phyloP scores from a whole-genome alignment of 2,113 vertebrate species.

The Sitta europaea region DNA sequence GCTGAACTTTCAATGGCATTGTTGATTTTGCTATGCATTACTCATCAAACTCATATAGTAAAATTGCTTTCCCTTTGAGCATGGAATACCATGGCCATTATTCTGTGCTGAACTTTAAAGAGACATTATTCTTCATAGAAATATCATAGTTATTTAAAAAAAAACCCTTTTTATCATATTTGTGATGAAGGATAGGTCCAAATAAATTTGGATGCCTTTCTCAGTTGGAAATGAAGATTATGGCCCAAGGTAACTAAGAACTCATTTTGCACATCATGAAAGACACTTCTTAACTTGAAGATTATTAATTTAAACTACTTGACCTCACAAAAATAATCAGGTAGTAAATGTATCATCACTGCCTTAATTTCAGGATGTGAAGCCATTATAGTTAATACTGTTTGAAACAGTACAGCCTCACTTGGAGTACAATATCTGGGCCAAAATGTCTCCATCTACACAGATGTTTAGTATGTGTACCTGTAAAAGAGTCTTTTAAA shows the following conservation, averaged over 20 bases:
- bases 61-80: conserved; percentile 14
- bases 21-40: conserved; percentile 2
- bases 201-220: neutral
- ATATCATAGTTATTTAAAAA: neutral
- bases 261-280: neutral
- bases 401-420: neutral
- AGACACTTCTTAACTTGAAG: neutral
- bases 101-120: neutral
- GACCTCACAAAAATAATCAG: conserved; percentile 18
- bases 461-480: neutral
- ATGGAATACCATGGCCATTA: neutral
- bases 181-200: neutral
- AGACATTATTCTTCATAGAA: neutral
- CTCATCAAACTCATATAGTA: conserved; percentile 22
- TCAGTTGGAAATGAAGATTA: neutral
- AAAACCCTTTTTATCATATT: neutral
- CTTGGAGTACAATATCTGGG: neutral
- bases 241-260: neutral
- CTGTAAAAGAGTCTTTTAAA: neutral
- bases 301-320: neutral
- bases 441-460: neutral
- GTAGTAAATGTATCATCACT: neutral
- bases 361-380: neutral
- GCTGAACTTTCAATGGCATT: neutral
- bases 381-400: neutral